Evolutionary conservation across 2,888 invertebrate genomes (phyloP).

Genomic region (Bruchidius siliquastri): DNA sequence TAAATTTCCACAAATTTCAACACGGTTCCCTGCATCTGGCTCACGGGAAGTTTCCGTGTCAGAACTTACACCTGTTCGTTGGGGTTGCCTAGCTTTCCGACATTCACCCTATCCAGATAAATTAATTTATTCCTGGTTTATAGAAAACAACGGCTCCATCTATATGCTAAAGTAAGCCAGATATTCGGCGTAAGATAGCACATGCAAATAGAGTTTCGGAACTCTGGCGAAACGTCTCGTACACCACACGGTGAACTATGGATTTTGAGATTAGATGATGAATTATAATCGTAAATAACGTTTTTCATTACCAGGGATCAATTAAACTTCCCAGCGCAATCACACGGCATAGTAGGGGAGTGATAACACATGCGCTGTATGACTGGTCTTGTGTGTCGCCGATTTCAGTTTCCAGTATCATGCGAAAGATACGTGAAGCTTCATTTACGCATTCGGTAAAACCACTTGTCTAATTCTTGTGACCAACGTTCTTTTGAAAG

Average conservation of each 20-base stretch:
- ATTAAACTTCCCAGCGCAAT: no score
- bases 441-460: no score
- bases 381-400: no score
- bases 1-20: not conserved
- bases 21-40: not conserved
- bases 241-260: not conserved
- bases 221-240: not conserved
- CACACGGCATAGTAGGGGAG: no score
- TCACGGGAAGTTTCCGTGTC: not conserved
- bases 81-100: not conserved
- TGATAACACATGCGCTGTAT: no score
- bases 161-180: constrained; percentile 23
- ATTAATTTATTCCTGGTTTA: constrained; percentile 11
- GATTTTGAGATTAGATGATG: not conserved
- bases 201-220: constrained; percentile 13
- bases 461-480: no score
- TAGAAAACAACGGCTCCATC: constrained; percentile 19
- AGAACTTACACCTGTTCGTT: not conserved
- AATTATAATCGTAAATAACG: not conserved
- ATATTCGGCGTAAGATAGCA: constrained; percentile 19
- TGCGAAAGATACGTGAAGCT: no score
- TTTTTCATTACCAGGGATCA: not conserved
- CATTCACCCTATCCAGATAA: not conserved
- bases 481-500: no score
- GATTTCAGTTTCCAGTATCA: no score